Evolutionary conservation across 2,797 vertebrate genomes (phyloP).

Genomic region (Natrix natrix): DNA sequence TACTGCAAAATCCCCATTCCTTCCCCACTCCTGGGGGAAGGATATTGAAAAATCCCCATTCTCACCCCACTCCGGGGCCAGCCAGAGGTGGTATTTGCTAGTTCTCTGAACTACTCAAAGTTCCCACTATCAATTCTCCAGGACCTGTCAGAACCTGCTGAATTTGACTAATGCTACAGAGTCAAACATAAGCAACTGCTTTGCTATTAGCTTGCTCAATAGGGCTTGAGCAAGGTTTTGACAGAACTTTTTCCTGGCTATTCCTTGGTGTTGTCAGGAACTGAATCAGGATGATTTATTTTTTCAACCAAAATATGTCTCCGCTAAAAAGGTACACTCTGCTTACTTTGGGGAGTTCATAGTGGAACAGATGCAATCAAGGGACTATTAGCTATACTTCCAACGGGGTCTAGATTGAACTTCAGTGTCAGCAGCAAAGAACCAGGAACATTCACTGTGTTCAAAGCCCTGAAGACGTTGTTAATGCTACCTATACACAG

Average conservation of each 20-base stretch:
- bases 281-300: background rate
- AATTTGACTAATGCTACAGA: too few species aligned
- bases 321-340: background rate
- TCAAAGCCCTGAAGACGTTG: background rate
- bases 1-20: too few species aligned
- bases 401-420: background rate
- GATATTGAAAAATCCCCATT: too few species aligned
- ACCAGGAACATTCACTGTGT: background rate
- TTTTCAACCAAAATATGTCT: background rate
- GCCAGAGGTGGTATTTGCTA: too few species aligned
- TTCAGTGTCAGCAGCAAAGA: background rate
- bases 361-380: background rate
- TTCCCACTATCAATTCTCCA: too few species aligned
- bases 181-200: background rate
- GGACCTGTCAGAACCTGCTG: too few species aligned
- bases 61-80: too few species aligned
- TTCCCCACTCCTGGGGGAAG: too few species aligned
- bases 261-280: background rate
- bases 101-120: too few species aligned
- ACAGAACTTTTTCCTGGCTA: background rate
- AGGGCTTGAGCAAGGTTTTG: background rate
- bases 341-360: background rate
- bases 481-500: background rate
- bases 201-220: background rate
- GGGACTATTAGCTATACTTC: background rate